Percentiles rank a stretch among this genome's conserved stretches.
These are phyloP conservation scores for Orchesella cincta DNA, from an alignment of 1,140 invertebrate species.

Conservation along the genomic window DNA sequence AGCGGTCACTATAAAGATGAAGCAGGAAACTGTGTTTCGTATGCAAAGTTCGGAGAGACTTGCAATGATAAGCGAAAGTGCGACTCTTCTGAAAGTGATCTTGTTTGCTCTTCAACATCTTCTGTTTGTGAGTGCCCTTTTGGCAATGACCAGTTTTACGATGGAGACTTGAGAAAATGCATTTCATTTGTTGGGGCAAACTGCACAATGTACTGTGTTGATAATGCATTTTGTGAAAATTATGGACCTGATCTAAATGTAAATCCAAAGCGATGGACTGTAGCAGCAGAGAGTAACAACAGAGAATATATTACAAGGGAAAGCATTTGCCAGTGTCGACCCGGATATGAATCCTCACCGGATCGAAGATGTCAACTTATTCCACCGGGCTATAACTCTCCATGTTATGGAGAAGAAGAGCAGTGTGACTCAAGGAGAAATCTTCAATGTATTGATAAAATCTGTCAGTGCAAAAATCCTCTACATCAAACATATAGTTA, in stretches of 20 bases:
- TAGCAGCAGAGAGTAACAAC: slow-evolving; percentile 3
- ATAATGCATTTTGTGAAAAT: slow-evolving; percentile 32
- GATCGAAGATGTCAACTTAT: slow-evolving; percentile 27
- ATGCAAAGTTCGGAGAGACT: background rate
- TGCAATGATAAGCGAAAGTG: slow-evolving; percentile 19
- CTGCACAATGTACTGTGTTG: slow-evolving; percentile 33
- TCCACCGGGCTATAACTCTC: slow-evolving; percentile 6
- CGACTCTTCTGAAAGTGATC: slow-evolving; percentile 8
- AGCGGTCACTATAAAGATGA: slow-evolving; percentile 3
- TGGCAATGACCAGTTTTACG: slow-evolving; percentile 24
- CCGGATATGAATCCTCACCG: slow-evolving; percentile 20
- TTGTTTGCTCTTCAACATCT: background rate
- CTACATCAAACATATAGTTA: slow-evolving; percentile 19
- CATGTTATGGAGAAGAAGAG: slow-evolving; percentile 7
- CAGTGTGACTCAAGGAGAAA: slow-evolving; percentile 21
- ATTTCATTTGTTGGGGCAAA: slow-evolving; percentile 33
- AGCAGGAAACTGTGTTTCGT: background rate
- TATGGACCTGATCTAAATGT: slow-evolving; percentile 9
- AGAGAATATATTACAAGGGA: background rate
- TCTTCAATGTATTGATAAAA: slow-evolving; percentile 32
- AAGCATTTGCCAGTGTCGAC: slow-evolving; percentile 27
- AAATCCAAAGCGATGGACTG: slow-evolving; percentile 22
- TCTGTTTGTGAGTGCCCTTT: slow-evolving; percentile 31
- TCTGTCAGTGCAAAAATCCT: slow-evolving; percentile 36
- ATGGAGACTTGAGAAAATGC: slow-evolving; percentile 18